Conservation (phyloP, 2,113 vertebrate species). For the Brienomyrus brachyistius region DNA sequence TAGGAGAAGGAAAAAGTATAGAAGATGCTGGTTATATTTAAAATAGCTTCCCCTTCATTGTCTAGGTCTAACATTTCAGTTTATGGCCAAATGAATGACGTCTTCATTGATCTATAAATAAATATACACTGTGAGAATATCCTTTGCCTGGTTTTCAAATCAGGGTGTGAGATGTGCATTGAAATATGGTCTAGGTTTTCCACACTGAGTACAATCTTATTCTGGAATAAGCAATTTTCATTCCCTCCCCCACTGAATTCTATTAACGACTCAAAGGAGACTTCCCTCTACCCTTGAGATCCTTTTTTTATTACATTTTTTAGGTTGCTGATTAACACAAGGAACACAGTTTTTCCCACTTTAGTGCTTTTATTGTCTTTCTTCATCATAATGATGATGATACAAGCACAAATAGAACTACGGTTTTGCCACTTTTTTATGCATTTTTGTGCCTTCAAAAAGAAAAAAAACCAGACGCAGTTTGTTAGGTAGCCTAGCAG, state of each 20-base stretch:
- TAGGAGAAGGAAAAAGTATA: conserved; percentile 20
- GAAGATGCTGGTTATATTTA: background rate
- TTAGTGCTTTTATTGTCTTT: background rate
- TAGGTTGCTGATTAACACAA: background rate
- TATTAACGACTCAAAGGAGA: conserved; percentile 33
- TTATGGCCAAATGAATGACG: background rate
- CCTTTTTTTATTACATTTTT: background rate
- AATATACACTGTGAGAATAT: background rate
- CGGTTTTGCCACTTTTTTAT: background rate
- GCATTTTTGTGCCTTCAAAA: conserved; percentile 28
- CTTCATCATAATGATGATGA: background rate
- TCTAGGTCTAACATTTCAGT: background rate
- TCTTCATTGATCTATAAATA: conserved; percentile 10
- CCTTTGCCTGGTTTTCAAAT: background rate
- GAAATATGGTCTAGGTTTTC: conserved; percentile 4
- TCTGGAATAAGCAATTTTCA: conserved; percentile 40
- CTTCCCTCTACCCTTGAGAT: conserved; percentile 22
- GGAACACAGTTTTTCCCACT: background rate
- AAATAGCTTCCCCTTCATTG: background rate
- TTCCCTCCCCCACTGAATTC: conserved; percentile 29
- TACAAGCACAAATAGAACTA: background rate
- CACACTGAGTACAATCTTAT: conserved; percentile 40
- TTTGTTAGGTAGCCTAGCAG: background rate
- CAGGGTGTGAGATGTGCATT: background rate
- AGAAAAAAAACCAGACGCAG: background rate